These are phyloP conservation scores for Actenoides hombroni DNA, from an alignment of 2,113 vertebrate species.

Conservation along the genomic window DNA sequence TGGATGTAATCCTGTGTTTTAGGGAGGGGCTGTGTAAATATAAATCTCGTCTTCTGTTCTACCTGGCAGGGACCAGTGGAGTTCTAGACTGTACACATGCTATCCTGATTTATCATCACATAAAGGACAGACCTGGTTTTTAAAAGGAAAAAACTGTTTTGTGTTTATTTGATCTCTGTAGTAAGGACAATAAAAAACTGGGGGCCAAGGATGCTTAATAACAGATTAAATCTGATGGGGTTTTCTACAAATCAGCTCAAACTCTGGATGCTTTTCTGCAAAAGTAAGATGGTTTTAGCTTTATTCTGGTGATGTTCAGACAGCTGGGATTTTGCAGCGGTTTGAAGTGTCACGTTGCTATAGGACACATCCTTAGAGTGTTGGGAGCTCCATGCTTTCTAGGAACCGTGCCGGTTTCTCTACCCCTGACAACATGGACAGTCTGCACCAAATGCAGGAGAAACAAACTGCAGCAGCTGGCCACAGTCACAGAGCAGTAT, in stretches of 20 bases:
- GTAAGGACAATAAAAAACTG: neutral
- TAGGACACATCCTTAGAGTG: neutral
- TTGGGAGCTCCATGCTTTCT: neutral
- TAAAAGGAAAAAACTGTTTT: neutral
- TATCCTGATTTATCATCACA: neutral
- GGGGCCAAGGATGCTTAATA: neutral
- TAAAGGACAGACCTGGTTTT: neutral
- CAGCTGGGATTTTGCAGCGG: neutral
- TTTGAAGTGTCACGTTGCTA: neutral
- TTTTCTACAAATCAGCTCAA: neutral
- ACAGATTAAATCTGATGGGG: neutral
- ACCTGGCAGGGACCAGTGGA: neutral
- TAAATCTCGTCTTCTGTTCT: neutral
- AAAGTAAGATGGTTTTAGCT: neutral
- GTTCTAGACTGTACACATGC: neutral
- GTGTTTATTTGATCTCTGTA: neutral
- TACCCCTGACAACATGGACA: neutral
- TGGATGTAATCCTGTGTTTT: neutral
- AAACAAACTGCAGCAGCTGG: neutral
- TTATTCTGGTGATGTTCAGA: neutral
- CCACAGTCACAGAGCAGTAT: neutral
- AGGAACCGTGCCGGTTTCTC: neutral
- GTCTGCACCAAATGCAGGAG: neutral
- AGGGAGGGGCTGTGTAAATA: neutral
- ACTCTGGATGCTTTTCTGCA: neutral